Evolutionary conservation across 2,888 invertebrate genomes (phyloP).

Genomic region (Brachycybe producta): DNA sequence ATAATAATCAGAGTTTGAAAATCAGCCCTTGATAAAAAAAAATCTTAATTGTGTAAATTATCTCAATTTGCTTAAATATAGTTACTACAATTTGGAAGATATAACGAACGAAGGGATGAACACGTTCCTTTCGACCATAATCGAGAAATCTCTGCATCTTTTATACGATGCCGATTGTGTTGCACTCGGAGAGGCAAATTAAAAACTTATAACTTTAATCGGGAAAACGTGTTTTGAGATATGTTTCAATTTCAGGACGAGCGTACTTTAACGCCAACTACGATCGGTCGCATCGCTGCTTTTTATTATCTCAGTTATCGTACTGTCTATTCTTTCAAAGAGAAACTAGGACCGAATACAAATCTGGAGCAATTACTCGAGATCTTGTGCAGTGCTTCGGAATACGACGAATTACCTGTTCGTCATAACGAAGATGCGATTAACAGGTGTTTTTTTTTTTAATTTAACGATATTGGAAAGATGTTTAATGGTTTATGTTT

Average conservation of each 20-base stretch:
- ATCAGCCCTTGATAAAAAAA: neutral
- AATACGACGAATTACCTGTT: constrained; percentile 85
- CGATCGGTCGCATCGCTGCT: constrained; percentile 85
- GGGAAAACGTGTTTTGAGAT: neutral
- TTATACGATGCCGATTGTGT: constrained; percentile 67
- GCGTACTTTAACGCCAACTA: constrained; percentile 47
- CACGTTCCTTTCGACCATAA: constrained; percentile 61
- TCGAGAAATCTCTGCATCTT: constrained; percentile 61
- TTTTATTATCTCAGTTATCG: constrained; percentile 91
- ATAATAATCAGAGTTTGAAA: too few species aligned
- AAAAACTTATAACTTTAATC: constrained; percentile 28
- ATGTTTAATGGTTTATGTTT: neutral
- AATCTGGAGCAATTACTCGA: constrained; percentile 58
- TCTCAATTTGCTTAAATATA: constrained; percentile 4
- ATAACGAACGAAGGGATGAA: constrained; percentile 31
- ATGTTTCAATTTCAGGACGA: constrained; percentile 43
- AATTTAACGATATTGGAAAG: constrained; percentile 2
- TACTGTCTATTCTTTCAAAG: constrained; percentile 72
- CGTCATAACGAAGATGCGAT: constrained; percentile 92
- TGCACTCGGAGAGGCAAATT: constrained; percentile 52
- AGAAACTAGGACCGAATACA: constrained; percentile 49
- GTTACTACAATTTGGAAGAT: constrained; percentile 18
- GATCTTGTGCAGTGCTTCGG: constrained; percentile 69
- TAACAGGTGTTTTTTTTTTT: constrained; percentile 52
- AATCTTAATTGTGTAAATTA: neutral